These are phyloP conservation scores for Rhynchonycteris naso DNA, from an alignment of 2,797 vertebrate species.

Conservation along the genomic window DNA sequence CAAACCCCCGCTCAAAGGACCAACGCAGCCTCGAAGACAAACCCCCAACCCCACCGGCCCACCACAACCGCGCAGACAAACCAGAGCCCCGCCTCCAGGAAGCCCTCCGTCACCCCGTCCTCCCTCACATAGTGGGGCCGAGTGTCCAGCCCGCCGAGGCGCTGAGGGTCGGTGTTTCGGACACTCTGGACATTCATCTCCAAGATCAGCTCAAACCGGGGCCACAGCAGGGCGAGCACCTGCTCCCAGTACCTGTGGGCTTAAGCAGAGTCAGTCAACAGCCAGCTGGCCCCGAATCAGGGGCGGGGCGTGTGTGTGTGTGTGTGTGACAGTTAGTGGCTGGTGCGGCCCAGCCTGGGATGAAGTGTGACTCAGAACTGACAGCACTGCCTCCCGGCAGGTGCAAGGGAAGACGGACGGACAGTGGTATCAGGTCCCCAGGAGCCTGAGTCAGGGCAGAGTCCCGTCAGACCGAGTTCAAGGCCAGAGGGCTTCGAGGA, in stretches of 20 bases:
- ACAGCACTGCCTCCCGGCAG: background rate
- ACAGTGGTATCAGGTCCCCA: background rate
- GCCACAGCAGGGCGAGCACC: constrained; percentile 94
- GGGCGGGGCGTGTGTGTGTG: background rate
- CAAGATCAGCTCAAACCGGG: constrained; percentile 93
- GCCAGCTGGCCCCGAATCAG: background rate
- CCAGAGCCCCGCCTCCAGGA: background rate
- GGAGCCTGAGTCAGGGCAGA: background rate
- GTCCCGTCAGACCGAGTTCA: background rate
- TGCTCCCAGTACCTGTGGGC: constrained; percentile 93
- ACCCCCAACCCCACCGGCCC: no score
- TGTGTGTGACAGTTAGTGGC: background rate
- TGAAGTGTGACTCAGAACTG: background rate
- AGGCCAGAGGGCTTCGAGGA: background rate
- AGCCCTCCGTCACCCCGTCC: background rate
- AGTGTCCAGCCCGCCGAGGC: constrained; percentile 93
- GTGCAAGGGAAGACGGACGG: background rate
- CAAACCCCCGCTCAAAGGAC: no score
- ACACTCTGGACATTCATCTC: constrained; percentile 97
- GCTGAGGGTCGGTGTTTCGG: constrained; percentile 94
- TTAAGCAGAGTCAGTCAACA: constrained; percentile 6
- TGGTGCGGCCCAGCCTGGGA: background rate
- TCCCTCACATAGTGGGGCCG: constrained; percentile 92
- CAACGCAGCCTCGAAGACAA: no score
- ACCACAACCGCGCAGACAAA: background rate